phyloP scores from a whole-genome alignment of 2,888 invertebrate genomes.

The Apamea monoglypha region DNA sequence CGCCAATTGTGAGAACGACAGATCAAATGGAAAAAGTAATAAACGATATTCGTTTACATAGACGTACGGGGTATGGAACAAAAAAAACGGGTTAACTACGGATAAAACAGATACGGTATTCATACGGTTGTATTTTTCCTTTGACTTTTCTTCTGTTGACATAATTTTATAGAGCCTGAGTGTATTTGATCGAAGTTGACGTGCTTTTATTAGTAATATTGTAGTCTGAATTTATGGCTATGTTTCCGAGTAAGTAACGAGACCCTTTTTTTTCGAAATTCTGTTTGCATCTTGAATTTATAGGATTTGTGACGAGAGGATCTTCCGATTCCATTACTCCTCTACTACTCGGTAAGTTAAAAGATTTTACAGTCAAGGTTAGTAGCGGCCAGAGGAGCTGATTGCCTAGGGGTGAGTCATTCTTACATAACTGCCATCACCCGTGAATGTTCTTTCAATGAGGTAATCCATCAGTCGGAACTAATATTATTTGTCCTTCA shows the following conservation, averaged over 20 bases:
- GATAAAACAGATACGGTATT: conserved; percentile 41
- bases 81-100: conserved; percentile 16
- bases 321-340: not conserved
- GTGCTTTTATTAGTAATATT: not conserved
- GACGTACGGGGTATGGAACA: conserved; percentile 29
- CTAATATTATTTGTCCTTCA: not conserved
- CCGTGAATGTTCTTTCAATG: not conserved
- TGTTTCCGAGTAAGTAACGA: not conserved
- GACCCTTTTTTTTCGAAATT: not conserved
- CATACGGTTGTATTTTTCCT: conserved; percentile 28
- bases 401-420: not conserved
- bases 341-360: not conserved
- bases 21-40: conserved; percentile 61
- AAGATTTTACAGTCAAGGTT: not conserved
- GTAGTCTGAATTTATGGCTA: not conserved
- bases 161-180: conserved; percentile 5
- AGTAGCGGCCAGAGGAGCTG: not conserved
- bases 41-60: conserved; percentile 55
- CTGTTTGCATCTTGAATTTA: not conserved
- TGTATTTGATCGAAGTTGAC: not conserved
- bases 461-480: not conserved
- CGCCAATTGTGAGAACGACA: conserved; percentile 48
- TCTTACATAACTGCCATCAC: not conserved
- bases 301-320: not conserved
- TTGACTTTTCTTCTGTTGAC: conserved; percentile 8